Evolutionary conservation across 2,888 invertebrate species (phyloP).

Genomic region (Coleophora deauratella): DNA sequence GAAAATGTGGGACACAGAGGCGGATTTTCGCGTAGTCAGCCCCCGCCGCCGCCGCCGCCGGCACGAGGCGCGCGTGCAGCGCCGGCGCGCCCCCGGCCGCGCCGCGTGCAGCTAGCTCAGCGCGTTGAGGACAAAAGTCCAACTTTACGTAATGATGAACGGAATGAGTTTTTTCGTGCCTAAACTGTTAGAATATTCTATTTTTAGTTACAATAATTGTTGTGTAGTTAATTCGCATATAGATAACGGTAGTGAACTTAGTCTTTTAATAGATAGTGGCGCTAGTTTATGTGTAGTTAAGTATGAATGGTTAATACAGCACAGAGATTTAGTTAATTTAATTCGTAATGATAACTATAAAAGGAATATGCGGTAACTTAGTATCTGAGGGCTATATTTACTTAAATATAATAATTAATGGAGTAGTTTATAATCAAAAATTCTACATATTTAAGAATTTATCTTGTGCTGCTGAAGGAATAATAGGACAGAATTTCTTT

Average conservation of each 20-base stretch:
- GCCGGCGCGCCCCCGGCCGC: too few species aligned
- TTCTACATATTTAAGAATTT: conserved; percentile 7
- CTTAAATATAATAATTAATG: neutral
- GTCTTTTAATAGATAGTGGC: conserved; percentile 11
- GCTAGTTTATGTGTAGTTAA: conserved; percentile 8
- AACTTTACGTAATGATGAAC: too few species aligned
- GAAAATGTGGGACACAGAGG: too few species aligned
- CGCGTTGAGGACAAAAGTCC: too few species aligned
- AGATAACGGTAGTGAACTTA: neutral
- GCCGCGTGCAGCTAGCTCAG: too few species aligned
- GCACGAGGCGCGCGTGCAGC: too few species aligned
- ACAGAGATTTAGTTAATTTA: neutral
- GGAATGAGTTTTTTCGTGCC: conserved; percentile 10
- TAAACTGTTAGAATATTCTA: neutral
- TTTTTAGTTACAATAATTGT: conserved; percentile 1
- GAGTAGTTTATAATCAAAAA: conserved; percentile 1
- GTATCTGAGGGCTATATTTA: conserved; percentile 3
- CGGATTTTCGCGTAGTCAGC: too few species aligned
- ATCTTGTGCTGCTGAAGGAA: conserved; percentile 3
- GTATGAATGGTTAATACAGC: neutral
- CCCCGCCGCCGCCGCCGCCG: too few species aligned
- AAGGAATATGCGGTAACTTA: conserved; percentile 9
- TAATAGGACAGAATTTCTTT: conserved; percentile 14
- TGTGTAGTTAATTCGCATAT: conserved; percentile 1
- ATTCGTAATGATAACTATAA: conserved; percentile 3